These are phyloP conservation scores for Peromyscus aztecus DNA, from an alignment of 2,797 vertebrate species.

Conservation along the genomic window DNA sequence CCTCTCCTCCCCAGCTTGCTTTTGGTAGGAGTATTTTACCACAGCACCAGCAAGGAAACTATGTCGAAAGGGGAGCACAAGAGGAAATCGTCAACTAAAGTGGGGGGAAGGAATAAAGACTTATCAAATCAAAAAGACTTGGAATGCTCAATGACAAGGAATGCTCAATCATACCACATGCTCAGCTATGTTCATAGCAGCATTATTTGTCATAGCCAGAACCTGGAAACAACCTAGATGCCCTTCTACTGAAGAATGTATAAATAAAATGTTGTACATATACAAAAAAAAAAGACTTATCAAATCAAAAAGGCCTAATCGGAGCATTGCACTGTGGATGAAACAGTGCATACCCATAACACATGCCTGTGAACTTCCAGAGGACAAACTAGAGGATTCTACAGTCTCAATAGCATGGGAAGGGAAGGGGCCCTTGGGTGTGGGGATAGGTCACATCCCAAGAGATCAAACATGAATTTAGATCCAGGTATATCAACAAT, in stretches of 20 bases:
- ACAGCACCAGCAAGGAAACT: neutral
- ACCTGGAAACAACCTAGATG: too few species aligned
- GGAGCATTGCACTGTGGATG: neutral
- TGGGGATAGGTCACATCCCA: neutral
- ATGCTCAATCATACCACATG: too few species aligned
- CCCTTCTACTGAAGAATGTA: too few species aligned
- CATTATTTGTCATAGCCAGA: too few species aligned
- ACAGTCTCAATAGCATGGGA: neutral
- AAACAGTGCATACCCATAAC: neutral
- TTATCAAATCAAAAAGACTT: neutral
- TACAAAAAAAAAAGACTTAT: neutral
- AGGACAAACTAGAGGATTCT: neutral
- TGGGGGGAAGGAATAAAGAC: neutral
- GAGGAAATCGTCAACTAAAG: neutral
- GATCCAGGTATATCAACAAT: neutral
- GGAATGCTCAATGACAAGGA: too few species aligned
- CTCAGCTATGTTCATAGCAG: too few species aligned
- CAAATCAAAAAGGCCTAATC: neutral
- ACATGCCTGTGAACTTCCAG: neutral
- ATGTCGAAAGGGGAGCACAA: neutral
- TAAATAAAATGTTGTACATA: too few species aligned
- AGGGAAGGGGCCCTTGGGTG: neutral
- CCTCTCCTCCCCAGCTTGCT: neutral
- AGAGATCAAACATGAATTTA: neutral
- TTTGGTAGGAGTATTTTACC: neutral